phyloP scores from a whole-genome alignment of 2,797 vertebrate genomes.

The Yasuhikotakia modesta region DNA sequence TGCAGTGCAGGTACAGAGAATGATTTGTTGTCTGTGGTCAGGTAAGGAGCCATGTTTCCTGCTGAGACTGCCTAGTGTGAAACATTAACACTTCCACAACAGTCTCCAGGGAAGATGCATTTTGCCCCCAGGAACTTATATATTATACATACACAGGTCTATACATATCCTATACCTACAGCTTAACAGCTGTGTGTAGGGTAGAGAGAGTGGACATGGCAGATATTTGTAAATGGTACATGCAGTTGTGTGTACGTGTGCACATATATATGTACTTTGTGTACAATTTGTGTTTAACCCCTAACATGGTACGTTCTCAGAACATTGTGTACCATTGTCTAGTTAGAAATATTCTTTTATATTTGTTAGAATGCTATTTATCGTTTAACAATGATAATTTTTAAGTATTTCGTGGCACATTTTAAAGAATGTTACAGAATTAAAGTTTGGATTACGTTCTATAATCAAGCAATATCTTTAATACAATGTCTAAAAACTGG shows the following conservation, averaged over 20 bases:
- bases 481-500: too few species aligned
- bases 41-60: slow-evolving; percentile 30
- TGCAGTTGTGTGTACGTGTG: neutral
- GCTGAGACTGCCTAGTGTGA: slow-evolving; percentile 22
- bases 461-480: too few species aligned
- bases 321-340: too few species aligned
- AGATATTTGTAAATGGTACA: neutral
- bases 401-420: too few species aligned
- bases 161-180: slow-evolving; percentile 16
- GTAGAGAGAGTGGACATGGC: neutral
- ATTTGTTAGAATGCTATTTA: too few species aligned
- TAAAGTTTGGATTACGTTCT: too few species aligned
- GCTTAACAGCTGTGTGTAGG: neutral
- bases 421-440: too few species aligned
- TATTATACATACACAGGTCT: slow-evolving; percentile 28
- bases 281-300: neutral
- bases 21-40: slow-evolving; percentile 45
- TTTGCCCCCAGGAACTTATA: slow-evolving; percentile 39
- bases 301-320: too few species aligned
- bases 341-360: too few species aligned
- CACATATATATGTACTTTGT: neutral
- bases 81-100: slow-evolving; percentile 45
- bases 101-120: slow-evolving; percentile 38
- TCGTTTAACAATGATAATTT: too few species aligned
- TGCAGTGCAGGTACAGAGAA: slow-evolving; percentile 20